These are phyloP conservation scores for Thecophora atra DNA, from an alignment of 2,888 invertebrate genomes.

Conservation along the genomic window DNA sequence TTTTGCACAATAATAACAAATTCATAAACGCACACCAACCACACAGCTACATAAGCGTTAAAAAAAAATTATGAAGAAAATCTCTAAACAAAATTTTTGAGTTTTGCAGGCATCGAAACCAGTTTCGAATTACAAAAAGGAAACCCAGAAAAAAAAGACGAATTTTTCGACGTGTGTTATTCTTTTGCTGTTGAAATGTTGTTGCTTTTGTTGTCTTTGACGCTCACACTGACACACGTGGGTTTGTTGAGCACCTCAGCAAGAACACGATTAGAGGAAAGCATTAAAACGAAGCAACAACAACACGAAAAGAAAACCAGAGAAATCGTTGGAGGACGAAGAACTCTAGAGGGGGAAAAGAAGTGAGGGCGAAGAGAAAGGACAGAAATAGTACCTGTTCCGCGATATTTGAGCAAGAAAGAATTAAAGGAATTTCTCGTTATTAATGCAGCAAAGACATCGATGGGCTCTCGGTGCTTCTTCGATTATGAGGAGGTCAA, in stretches of 20 bases:
- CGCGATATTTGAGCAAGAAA: constrained; percentile 14
- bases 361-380: neutral
- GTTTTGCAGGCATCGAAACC: constrained; percentile 51
- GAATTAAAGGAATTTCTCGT: constrained; percentile 29
- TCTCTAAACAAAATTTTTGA: constrained; percentile 29
- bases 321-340: neutral
- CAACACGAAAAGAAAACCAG: neutral
- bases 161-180: too few relatives aligned
- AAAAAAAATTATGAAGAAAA: too few relatives aligned
- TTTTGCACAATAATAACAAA: too few relatives aligned
- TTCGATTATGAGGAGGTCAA: neutral
- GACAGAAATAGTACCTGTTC: constrained; percentile 32
- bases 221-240: constrained; percentile 36
- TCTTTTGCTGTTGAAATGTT: constrained; percentile 48
- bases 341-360: neutral
- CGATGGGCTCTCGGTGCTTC: too few relatives aligned
- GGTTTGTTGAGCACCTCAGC: constrained; percentile 17
- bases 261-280: constrained; percentile 25
- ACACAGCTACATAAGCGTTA: too few relatives aligned
- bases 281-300: neutral
- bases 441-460: constrained; percentile 29
- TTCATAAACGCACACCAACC: too few relatives aligned
- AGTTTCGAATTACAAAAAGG: constrained; percentile 65
- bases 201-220: constrained; percentile 38
- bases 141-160: too few relatives aligned